Evolutionary conservation across 2,888 invertebrate species (phyloP).

Genomic region (Augiades crinisus): DNA sequence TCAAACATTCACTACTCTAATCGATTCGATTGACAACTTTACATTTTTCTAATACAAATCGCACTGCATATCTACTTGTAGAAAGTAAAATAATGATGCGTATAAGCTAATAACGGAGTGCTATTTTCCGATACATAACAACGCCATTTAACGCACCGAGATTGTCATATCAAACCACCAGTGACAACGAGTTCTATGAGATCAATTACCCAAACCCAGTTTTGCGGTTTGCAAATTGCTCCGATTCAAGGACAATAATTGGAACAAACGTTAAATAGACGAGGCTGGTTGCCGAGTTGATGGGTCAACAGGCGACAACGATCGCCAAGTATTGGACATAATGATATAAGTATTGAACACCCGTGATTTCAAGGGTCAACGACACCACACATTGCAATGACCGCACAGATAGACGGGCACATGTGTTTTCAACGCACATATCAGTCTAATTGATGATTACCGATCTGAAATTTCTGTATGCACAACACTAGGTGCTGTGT

Average conservation of each 20-base stretch:
- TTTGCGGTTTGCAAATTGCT: slow-evolving; percentile 38
- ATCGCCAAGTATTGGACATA: slow-evolving; percentile 57
- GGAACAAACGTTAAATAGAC: slow-evolving; percentile 62
- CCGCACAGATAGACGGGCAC: slow-evolving; percentile 31
- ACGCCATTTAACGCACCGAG: too few relatives aligned
- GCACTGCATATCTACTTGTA: too few relatives aligned
- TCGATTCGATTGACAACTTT: too few relatives aligned
- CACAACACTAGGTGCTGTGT: neutral
- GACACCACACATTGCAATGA: slow-evolving; percentile 43
- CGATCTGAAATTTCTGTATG: slow-evolving; percentile 7
- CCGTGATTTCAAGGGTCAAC: slow-evolving; percentile 71
- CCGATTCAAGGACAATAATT: slow-evolving; percentile 57
- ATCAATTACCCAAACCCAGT: slow-evolving; percentile 34
- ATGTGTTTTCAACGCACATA: slow-evolving; percentile 16
- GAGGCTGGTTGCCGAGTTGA: slow-evolving; percentile 59
- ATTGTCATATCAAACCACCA: neutral
- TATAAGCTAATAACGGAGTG: too few relatives aligned
- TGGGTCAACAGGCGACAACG: slow-evolving; percentile 66
- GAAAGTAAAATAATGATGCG: too few relatives aligned
- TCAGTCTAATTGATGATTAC: slow-evolving; percentile 6
- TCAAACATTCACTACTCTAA: too few relatives aligned
- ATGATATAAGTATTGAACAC: slow-evolving; percentile 64
- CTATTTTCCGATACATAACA: too few relatives aligned
- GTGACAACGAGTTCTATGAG: slow-evolving; percentile 11
- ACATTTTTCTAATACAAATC: too few relatives aligned